Percentiles rank a stretch among this genome's conserved stretches.
Evolutionary conservation across 2,888 invertebrate species (phyloP).

Genomic region (Lamproptera curius): DNA sequence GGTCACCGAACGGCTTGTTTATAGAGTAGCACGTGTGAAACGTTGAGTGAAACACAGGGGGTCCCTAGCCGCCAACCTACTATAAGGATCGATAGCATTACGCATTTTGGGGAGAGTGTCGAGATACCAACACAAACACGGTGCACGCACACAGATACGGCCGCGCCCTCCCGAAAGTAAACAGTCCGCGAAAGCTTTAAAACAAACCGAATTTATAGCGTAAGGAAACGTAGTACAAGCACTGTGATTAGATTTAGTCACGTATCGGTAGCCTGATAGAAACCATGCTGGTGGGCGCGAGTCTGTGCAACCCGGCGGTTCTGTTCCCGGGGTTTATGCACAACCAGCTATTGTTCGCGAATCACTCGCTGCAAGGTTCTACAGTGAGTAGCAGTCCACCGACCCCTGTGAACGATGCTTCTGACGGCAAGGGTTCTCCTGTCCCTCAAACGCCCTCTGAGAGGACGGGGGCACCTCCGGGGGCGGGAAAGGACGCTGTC

Average conservation of each 20-base stretch:
- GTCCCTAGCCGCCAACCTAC: constrained; percentile 49
- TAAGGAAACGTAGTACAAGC: constrained; percentile 67
- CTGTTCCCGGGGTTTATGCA: constrained; percentile 57
- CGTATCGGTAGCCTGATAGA: too few species aligned
- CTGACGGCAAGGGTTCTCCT: constrained; percentile 46
- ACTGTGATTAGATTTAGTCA: constrained; percentile 63
- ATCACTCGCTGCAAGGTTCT: constrained; percentile 38
- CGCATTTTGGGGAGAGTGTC: constrained; percentile 67
- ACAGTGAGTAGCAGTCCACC: constrained; percentile 60
- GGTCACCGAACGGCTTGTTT: constrained; percentile 28
- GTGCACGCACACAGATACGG: constrained; percentile 48
- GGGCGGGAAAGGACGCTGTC: constrained; percentile 79
- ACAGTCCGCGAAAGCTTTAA: constrained; percentile 62
- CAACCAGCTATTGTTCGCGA: constrained; percentile 31
- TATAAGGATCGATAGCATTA: constrained; percentile 77
- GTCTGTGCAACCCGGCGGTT: constrained; percentile 54
- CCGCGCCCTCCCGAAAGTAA: constrained; percentile 57
- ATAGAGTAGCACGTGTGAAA: constrained; percentile 42
- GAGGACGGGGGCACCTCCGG: constrained; percentile 64
- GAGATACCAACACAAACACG: constrained; percentile 39
- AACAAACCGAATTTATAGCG: constrained; percentile 73
- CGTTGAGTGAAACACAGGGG: constrained; percentile 49
- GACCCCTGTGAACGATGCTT: constrained; percentile 57
- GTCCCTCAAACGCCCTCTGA: constrained; percentile 55
- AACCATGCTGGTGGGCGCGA: constrained; percentile 64